Evolutionary conservation across 2,888 invertebrate species (phyloP), one percentile per base, ranked within the genome.

Genomic region (Gryllus longicercus): DNA sequence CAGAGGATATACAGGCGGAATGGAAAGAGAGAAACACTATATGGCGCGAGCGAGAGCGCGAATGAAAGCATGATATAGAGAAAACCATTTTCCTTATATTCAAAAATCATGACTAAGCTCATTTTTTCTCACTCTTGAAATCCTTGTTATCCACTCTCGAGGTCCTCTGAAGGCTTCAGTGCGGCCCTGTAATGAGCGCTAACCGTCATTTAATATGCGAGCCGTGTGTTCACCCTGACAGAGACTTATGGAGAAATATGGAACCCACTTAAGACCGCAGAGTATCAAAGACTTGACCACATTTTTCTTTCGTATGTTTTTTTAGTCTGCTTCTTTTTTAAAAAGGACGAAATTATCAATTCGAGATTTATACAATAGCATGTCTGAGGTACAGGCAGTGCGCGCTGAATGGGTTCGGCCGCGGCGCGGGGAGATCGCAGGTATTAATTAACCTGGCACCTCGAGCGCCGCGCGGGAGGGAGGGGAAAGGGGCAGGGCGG

Each of bases 21-120:
- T n/a, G 74, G 18, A 74, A 23, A 11, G 16, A 23, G 74, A 23
- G 74, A 23, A 23, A 11, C 21, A 74, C n/a, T 21, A 23, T 21
- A 74, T 11, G 74, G 74, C 11, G 74, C n/a, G 74, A 74, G 74
- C n/a, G 23, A 23, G 74, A 74, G 21, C 21, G 74, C 21, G 74
- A 74, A 74, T 74, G 74, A n/a, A 74, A 74, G 23, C 74, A 74
- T 74, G 74, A 74, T 74, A 74, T 74, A 80, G 80, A 78, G 78
- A 76, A 81, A 81, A 78, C 79, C 79, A 80, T 81, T 81, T 81
- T 81, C 81, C 81, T 81, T 77, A 79, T 81, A 81, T 81, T 81
- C 81, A 81, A 81, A 81, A 81, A 80, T 81, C 80, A 81, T 81
- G 81, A 81, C 81, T 79, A 80, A 80, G 81, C 81, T 80, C 63